Percentiles rank a stretch among this genome's conserved stretches.
Conservation (phyloP, 2,113 vertebrate genomes). For the Tor tambroides region DNA sequence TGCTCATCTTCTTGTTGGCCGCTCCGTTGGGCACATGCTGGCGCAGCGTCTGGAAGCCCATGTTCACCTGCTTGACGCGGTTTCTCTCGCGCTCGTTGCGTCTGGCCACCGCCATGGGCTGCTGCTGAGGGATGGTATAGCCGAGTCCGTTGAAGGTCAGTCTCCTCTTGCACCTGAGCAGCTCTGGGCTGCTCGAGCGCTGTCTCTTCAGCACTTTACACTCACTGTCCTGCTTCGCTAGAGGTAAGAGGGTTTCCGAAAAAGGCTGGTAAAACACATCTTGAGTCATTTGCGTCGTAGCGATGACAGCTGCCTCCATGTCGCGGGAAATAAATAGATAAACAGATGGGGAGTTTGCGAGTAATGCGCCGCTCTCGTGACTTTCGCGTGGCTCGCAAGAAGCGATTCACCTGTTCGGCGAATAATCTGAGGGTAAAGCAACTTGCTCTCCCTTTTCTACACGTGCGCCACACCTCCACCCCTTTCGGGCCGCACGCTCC, state of each 20-base stretch:
- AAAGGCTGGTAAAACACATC: constrained; percentile 45
- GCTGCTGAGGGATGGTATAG: constrained; percentile 56
- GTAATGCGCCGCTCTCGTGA: constrained; percentile 56
- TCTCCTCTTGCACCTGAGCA: constrained; percentile 80
- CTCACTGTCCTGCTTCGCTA: constrained; percentile 36
- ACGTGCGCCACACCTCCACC: constrained; percentile 59
- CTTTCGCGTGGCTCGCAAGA: constrained; percentile 55
- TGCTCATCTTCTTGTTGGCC: constrained; percentile 88
- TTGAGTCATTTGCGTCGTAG: constrained; percentile 42
- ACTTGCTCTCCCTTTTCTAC: constrained; percentile 70
- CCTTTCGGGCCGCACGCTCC: constrained; percentile 57
- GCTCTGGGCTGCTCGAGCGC: constrained; percentile 74
- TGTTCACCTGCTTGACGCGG: constrained; percentile 84
- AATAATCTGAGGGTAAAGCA: constrained; percentile 52
- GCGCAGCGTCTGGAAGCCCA: constrained; percentile 85
- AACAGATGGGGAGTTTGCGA: not conserved
- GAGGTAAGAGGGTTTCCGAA: constrained; percentile 29
- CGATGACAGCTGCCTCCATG: constrained; percentile 58
- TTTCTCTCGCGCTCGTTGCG: constrained; percentile 87
- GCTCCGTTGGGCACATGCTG: constrained; percentile 85
- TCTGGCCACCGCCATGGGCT: constrained; percentile 79
- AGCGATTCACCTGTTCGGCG: constrained; percentile 57
- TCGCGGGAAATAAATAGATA: not conserved
- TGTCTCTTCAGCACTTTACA: constrained; percentile 61
- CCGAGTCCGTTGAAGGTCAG: constrained; percentile 69